Percentiles rank a stretch among this genome's conserved stretches.
Conservation (phyloP, 2,113 vertebrate species). For the Alosa alosa region DNA sequence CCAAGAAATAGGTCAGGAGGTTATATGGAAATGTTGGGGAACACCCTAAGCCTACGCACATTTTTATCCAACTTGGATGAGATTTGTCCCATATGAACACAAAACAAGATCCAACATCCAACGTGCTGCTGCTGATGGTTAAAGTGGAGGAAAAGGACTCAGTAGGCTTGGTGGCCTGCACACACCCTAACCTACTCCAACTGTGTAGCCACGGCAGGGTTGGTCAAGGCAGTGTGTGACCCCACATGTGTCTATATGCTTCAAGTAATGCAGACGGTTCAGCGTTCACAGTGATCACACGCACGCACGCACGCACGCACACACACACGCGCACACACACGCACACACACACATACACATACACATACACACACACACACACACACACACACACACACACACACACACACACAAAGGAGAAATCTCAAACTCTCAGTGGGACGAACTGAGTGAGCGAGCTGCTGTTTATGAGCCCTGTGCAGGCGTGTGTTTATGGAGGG, state of each 20-base stretch:
- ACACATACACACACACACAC: background rate
- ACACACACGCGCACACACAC: background rate
- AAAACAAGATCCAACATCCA: too few relatives aligned
- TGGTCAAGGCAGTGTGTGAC: too few relatives aligned
- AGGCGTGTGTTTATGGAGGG: background rate
- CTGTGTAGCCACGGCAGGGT: too few relatives aligned
- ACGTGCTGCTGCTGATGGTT: background rate
- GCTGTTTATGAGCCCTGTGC: background rate
- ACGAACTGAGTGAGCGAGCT: background rate
- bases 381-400: conserved; percentile 14
- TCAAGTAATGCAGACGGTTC: too few relatives aligned
- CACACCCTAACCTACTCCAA: too few relatives aligned
- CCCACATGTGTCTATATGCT: too few relatives aligned
- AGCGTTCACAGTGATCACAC: background rate
- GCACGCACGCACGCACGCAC: conserved; percentile 11
- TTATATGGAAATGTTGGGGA: background rate
- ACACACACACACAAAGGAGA: background rate
- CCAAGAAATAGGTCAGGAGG: background rate
- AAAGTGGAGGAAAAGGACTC: too few relatives aligned
- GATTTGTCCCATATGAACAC: too few relatives aligned
- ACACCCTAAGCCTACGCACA: background rate
- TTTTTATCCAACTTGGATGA: background rate
- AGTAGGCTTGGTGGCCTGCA: too few relatives aligned
- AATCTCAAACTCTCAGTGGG: background rate
- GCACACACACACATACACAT: background rate